These are phyloP conservation scores for Asarcornis scutulata DNA, from an alignment of 2,113 vertebrate species.

Conservation along the genomic window DNA sequence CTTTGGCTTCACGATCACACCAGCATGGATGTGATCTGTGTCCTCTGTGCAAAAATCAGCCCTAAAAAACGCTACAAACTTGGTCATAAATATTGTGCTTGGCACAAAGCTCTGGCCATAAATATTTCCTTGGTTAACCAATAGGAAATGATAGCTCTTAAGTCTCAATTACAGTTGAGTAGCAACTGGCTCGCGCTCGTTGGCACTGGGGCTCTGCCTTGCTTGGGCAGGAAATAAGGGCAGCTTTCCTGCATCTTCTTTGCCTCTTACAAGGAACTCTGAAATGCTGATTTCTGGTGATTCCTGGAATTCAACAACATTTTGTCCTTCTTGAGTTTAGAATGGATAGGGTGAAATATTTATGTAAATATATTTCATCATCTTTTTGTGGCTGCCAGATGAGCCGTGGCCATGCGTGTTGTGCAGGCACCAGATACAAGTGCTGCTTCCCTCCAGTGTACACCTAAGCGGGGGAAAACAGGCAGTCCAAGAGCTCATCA, in stretches of 20 bases:
- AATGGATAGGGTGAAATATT: background rate
- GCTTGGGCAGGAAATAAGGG: background rate
- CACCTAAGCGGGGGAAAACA: background rate
- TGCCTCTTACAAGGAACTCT: background rate
- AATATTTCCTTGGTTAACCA: conserved; percentile 70
- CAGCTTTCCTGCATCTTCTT: conserved; percentile 27
- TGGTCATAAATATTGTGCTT: conserved; percentile 68
- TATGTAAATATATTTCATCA: background rate
- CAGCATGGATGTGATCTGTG: background rate
- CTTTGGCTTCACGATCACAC: background rate
- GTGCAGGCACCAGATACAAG: rapidly evolving
- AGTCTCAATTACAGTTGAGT: conserved; percentile 61
- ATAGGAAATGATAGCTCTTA: conserved; percentile 63
- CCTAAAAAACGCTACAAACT: conserved; percentile 27
- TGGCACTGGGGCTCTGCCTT: conserved; percentile 38
- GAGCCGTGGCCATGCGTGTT: background rate
- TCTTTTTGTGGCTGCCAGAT: background rate
- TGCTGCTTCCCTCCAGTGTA: background rate
- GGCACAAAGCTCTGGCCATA: conserved; percentile 57
- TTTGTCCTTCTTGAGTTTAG: background rate
- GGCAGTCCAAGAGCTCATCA: background rate
- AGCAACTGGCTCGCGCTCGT: conserved; percentile 30
- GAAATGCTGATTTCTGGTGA: background rate
- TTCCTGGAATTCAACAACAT: background rate
- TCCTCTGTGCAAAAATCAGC: background rate